Percentiles rank a stretch among this genome's conserved stretches.
Evolutionary conservation across 2,113 vertebrate genomes (phyloP).

Genomic region (Pomatorhinus ruficollis): DNA sequence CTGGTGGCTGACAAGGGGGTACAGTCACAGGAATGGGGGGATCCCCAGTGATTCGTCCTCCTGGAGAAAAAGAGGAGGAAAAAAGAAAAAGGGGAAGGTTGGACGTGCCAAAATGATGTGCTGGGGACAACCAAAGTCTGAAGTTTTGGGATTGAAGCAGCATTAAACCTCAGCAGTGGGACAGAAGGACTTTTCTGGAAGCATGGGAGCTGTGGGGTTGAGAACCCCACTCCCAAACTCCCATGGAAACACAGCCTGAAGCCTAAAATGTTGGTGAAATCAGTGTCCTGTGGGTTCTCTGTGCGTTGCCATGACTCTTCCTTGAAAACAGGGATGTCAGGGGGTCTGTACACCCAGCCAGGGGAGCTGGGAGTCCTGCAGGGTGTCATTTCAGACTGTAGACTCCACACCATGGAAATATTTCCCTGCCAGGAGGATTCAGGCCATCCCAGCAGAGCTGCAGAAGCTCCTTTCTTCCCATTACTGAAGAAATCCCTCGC

Average conservation of each 20-base stretch:
- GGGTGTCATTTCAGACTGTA: neutral
- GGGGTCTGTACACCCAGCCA: neutral
- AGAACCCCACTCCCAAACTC: no score
- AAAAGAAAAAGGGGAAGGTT: neutral
- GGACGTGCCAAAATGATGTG: neutral
- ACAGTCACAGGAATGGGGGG: accelerated
- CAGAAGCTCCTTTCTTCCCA: neutral
- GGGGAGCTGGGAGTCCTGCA: neutral
- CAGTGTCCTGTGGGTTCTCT: accelerated
- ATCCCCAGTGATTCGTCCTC: neutral
- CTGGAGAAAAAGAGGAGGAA: neutral
- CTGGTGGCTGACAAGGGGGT: neutral
- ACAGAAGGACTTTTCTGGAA: neutral
- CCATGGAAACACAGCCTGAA: neutral
- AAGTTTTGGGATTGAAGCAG: neutral
- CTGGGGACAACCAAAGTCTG: neutral
- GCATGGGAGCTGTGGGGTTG: neutral
- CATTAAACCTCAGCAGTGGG: neutral
- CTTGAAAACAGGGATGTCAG: neutral
- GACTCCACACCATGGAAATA: neutral
- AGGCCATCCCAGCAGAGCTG: neutral
- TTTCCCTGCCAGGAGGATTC: neutral
- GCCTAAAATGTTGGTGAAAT: neutral
- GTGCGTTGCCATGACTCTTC: accelerated
- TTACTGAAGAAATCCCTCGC: neutral